These are phyloP conservation scores for Sandelia bainsii DNA, from an alignment of 2,797 vertebrate genomes.

Conservation along the genomic window DNA sequence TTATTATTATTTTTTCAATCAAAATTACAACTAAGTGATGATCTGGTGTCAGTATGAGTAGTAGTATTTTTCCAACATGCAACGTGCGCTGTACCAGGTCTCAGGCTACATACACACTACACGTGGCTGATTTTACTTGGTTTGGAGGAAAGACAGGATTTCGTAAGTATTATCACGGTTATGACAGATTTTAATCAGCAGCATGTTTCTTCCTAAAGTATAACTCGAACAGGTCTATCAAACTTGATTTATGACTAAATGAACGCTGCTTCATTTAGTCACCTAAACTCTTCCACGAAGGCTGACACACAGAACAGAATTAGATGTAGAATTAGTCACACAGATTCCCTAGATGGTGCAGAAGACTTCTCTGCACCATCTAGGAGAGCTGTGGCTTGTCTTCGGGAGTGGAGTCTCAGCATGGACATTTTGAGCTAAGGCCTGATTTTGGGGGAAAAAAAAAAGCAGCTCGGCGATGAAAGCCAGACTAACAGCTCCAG, in stretches of 20 bases:
- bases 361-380: not conserved
- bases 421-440: not conserved
- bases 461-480: conserved; percentile 27
- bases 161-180: not conserved
- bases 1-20: not conserved
- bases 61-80: not conserved
- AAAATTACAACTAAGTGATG: not conserved
- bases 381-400: not conserved
- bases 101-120: conserved; percentile 2
- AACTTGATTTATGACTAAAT: conserved; percentile 19
- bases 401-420: not conserved
- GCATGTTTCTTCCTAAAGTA: not conserved
- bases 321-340: too few relatives aligned
- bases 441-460: conserved; percentile 27
- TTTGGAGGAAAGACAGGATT: not conserved
- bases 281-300: not conserved
- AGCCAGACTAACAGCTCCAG: conserved; percentile 47
- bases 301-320: not conserved
- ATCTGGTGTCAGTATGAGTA: not conserved
- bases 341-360: too few relatives aligned
- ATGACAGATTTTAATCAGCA: not conserved
- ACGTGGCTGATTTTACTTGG: not conserved
- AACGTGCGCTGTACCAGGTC: not conserved
- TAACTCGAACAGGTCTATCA: conserved; percentile 11
- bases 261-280: conserved; percentile 8